phyloP scores from a whole-genome alignment of 2,888 invertebrate species.

The Nasonovia ribisnigri region DNA sequence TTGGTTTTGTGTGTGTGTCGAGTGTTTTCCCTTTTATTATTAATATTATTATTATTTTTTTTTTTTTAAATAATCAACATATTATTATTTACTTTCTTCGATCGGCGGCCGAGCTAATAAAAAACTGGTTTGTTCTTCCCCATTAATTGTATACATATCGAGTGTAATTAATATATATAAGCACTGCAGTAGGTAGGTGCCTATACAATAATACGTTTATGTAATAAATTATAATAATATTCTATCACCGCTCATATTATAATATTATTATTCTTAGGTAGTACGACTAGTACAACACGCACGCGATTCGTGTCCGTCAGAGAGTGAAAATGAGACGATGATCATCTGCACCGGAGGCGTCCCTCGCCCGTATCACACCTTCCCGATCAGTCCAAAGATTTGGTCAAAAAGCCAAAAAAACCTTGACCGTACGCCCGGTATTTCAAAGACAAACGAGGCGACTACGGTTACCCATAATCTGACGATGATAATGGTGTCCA shows the following conservation, averaged over 20 bases:
- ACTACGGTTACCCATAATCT: no score
- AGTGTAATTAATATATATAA: background rate
- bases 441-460: background rate
- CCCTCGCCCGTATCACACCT: background rate
- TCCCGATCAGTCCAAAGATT: background rate
- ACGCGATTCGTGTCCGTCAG: background rate
- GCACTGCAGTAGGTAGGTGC: background rate
- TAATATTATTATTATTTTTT: background rate
- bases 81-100: conserved; percentile 28
- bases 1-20: background rate
- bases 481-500: no score
- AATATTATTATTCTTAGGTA: background rate
- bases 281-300: no score
- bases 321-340: background rate
- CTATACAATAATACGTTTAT: background rate
- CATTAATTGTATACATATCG: background rate
- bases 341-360: background rate
- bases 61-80: background rate
- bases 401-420: background rate
- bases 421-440: background rate
- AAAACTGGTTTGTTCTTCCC: conserved; percentile 37
- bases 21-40: conserved; percentile 13
- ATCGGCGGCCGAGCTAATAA: background rate
- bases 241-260: background rate
- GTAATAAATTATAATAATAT: background rate